These are phyloP conservation scores for Phenganax subtilis DNA, from an alignment of 92 coral and sea anemone species.

Conservation along the genomic window DNA sequence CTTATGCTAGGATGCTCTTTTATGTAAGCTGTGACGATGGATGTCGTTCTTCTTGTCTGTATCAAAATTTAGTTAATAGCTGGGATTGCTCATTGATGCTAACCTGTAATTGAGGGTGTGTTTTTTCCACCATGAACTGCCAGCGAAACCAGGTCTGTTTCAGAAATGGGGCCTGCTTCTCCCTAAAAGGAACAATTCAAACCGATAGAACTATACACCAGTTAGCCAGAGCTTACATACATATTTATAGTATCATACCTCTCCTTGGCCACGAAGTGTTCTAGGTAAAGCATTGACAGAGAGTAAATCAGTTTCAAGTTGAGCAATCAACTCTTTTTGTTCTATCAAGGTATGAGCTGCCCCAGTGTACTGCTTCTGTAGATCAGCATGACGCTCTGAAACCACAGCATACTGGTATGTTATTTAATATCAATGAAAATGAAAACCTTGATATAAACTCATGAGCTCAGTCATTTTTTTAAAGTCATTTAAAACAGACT, in stretches of 20 bases:
- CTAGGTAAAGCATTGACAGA: conserved; percentile 94
- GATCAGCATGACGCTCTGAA: conserved; percentile 70
- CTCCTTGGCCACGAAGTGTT: conserved; percentile 93
- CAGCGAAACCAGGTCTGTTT: conserved; percentile 79
- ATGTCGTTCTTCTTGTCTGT: too few relatives aligned
- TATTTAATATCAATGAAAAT: neutral
- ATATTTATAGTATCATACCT: conserved; percentile 42
- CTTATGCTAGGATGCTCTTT: too few relatives aligned
- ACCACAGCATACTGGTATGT: too few relatives aligned
- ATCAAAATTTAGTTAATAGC: too few relatives aligned
- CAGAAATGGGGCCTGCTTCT: conserved; percentile 91
- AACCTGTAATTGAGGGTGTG: conserved; percentile 53
- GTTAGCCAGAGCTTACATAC: neutral
- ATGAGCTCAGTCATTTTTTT: too few relatives aligned
- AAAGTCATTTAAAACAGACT: neutral
- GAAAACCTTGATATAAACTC: too few relatives aligned
- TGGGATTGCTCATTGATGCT: too few relatives aligned
- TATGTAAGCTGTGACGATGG: too few relatives aligned
- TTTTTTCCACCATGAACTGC: conserved; percentile 72
- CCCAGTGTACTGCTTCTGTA: conserved; percentile 73
- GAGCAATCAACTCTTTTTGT: conserved; percentile 87
- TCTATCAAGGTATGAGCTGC: conserved; percentile 79
- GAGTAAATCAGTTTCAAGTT: conserved; percentile 86
- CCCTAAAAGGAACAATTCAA: conserved; percentile 50
- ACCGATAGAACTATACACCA: neutral